Evolutionary conservation across 2,888 invertebrate genomes (phyloP).

Genomic region (Ametastegia equiseti): DNA sequence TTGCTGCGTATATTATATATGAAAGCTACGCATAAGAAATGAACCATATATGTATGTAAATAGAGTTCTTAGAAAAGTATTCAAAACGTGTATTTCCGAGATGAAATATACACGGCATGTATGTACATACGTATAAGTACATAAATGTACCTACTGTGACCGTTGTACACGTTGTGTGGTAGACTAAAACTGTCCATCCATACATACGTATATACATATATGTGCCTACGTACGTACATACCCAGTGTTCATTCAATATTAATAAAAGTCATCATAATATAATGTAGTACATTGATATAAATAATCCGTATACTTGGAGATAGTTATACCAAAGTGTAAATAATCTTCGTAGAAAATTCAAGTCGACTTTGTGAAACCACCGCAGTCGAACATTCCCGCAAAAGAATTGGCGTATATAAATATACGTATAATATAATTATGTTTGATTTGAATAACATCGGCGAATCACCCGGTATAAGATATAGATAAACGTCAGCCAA

Average conservation of each 20-base stretch:
- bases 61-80: neutral
- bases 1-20: neutral
- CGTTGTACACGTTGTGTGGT: neutral
- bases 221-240: neutral
- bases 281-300: no score
- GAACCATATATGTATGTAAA: no score
- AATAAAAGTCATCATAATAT: no score
- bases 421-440: no score
- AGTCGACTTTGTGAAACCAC: neutral
- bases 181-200: neutral
- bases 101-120: no score
- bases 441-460: no score
- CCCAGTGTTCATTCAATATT: no score
- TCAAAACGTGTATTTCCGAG: neutral
- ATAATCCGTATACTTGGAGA: neutral
- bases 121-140: no score
- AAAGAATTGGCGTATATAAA: neutral
- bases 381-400: neutral
- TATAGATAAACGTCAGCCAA: no score
- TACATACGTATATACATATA: neutral
- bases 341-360: neutral
- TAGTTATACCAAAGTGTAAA: neutral
- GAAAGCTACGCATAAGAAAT: neutral
- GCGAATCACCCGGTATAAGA: no score
- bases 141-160: neutral